phyloP scores from a whole-genome alignment of 1,140 invertebrate genomes.

The Aphaenogaster ashmeadi region DNA sequence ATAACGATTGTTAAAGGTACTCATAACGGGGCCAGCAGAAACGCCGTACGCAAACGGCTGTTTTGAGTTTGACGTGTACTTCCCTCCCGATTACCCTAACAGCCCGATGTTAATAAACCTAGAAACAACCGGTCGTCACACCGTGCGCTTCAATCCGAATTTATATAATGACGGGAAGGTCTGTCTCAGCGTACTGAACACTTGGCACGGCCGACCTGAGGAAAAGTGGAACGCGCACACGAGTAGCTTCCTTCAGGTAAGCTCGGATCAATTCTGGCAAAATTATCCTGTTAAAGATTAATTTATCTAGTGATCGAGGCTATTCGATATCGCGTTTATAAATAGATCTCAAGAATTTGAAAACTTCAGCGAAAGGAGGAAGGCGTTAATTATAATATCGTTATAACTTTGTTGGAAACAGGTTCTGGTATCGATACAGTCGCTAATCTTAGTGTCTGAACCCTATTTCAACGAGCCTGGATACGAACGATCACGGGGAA shows the following conservation, averaged over 20 bases:
- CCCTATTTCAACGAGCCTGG: slow-evolving; percentile 99
- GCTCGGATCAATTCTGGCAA: neutral
- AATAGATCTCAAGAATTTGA: slow-evolving; percentile 5
- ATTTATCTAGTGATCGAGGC: neutral
- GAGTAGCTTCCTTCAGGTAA: slow-evolving; percentile 97
- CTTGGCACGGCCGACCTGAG: slow-evolving; percentile 99
- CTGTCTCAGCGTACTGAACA: slow-evolving; percentile 98
- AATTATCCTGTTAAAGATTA: neutral
- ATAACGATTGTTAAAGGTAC: slow-evolving; percentile 88
- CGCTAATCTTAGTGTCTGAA: slow-evolving; percentile 97
- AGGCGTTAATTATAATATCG: neutral
- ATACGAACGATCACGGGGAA: slow-evolving; percentile 97
- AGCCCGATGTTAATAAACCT: slow-evolving; percentile 95
- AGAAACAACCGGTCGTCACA: slow-evolving; percentile 97
- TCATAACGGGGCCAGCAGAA: slow-evolving; percentile 96
- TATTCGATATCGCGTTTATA: neutral
- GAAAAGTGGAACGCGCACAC: slow-evolving; percentile 99
- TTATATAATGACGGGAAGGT: slow-evolving; percentile 99
- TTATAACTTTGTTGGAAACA: slow-evolving; percentile 79
- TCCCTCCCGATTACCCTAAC: slow-evolving; percentile 95
- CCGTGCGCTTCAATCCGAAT: slow-evolving; percentile 98
- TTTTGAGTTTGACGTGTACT: slow-evolving; percentile 97
- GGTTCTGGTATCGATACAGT: slow-evolving; percentile 98
- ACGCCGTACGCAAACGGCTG: slow-evolving; percentile 97
- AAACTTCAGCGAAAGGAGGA: neutral